Conservation (phyloP, 2,888 invertebrate species). For the Portevinia maculata region DNA sequence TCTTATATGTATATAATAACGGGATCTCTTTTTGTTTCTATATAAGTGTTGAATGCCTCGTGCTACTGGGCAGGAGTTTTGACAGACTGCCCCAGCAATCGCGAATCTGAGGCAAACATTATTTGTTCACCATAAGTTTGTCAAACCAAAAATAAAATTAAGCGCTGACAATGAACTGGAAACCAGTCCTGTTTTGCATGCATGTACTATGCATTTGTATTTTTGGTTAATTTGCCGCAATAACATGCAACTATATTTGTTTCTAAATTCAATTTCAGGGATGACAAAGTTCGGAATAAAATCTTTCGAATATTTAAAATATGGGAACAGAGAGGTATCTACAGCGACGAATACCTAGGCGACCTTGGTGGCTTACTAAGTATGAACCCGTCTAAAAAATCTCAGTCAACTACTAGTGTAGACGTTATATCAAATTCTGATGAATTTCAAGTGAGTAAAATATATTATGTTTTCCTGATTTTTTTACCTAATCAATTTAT, state of each 20-base stretch:
- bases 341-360: constrained; percentile 94
- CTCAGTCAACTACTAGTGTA: constrained; percentile 74
- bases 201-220: too few relatives aligned
- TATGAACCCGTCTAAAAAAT: constrained; percentile 86
- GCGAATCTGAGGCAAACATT: too few relatives aligned
- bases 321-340: constrained; percentile 96
- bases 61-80: too few relatives aligned
- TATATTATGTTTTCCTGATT: background rate
- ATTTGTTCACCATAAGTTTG: too few relatives aligned
- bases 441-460: constrained; percentile 79
- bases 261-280: constrained; percentile 84
- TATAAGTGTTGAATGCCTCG: too few relatives aligned
- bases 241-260: constrained; percentile 5
- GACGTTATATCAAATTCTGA: constrained; percentile 77
- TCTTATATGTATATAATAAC: too few relatives aligned
- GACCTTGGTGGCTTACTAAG: constrained; percentile 93
- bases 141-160: too few relatives aligned
- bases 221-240: too few relatives aligned
- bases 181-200: too few relatives aligned
- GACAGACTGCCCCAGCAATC: too few relatives aligned
- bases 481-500: constrained; percentile 5
- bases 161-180: too few relatives aligned
- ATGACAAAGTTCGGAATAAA: constrained; percentile 93
- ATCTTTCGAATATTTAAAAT: constrained; percentile 96
- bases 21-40: too few relatives aligned